Base-by-base conservation (phyloP, 1,140 invertebrate species). In the Tetranychus urticae region DNA sequence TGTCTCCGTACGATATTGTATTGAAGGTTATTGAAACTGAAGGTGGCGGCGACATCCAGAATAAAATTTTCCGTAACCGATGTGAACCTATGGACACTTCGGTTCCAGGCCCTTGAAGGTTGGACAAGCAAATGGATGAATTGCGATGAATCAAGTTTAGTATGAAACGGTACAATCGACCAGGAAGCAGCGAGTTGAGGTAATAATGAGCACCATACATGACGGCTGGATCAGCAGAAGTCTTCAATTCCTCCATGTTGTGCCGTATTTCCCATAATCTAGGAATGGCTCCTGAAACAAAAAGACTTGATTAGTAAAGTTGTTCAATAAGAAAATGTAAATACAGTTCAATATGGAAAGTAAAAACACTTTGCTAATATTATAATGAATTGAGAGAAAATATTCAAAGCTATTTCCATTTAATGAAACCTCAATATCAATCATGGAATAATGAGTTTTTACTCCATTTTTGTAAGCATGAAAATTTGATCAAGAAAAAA, bases 201-300 rank as follows among this genome's bases (percentile, higher is more conserved):
- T 70, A 71, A 63, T 73, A 71, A 35, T 76, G 71, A 33, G 73
- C 72, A 50, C 63, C 73, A 63, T 74, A 76, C 60, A 77, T 72
- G 4, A 79, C 71, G 35, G 76, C 74, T 1, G 76, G 71, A 62
- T 78, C 76, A 5, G 77, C 72, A 47, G 75, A 76, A 2, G 71
- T 69, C 66, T 76, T 74, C 36, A 78, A 68, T 34, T 76, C 69
- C 42, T 77, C 74, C 69, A 79, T 72, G 7, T 69, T 67, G 48
- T 73, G 68, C 45, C 77, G 71, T 31, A 77, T 73, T 42, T 74
- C 74, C 79, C 79, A 80, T 5, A 80, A 70, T n/a, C 78, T 68
- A 10, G 79, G 79, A 54, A 80, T 76, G n/a, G 76, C 74, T 10
- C 77, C 77, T 56, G n/a, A 31, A 52, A 3, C 37, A 12, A 35